phyloP scores from a whole-genome alignment of 2,797 vertebrate genomes.

The Cynopterus sphinx region DNA sequence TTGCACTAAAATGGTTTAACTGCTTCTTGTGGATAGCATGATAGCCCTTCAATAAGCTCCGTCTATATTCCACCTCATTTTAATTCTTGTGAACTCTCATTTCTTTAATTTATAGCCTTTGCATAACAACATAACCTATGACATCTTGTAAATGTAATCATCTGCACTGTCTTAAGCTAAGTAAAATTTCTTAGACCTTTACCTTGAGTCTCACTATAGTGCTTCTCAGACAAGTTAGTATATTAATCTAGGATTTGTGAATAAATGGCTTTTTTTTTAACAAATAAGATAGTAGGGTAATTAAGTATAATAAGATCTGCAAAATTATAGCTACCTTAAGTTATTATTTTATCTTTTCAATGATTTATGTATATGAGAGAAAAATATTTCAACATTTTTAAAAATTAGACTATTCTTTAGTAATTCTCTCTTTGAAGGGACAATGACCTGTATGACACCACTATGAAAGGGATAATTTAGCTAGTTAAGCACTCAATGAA shows the following conservation, averaged over 20 bases:
- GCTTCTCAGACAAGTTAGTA: not conserved
- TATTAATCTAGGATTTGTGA: slow-evolving; percentile 1
- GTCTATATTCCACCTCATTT: not conserved
- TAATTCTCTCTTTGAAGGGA: slow-evolving; percentile 59
- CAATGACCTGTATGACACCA: slow-evolving; percentile 30
- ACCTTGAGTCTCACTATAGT: not conserved
- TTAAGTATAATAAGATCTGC: not conserved
- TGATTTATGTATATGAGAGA: not conserved
- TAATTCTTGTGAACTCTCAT: not conserved
- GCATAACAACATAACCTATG: not conserved
- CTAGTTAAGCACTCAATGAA: slow-evolving; percentile 23
- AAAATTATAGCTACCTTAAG: not conserved
- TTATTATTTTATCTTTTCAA: slow-evolving; percentile 46
- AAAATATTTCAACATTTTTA: not conserved
- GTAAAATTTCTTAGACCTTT: not conserved
- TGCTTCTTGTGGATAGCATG: not conserved
- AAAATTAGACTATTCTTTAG: slow-evolving; percentile 31
- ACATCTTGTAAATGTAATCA: not conserved
- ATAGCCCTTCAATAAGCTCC: not conserved
- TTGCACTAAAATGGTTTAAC: not conserved
- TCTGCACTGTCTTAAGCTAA: not conserved
- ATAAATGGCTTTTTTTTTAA: slow-evolving; percentile 30
- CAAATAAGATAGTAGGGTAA: not conserved
- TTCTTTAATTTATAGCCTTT: not conserved
- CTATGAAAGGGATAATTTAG: slow-evolving; percentile 52